These are phyloP conservation scores for Drosophila histrio DNA, from an alignment of 2,888 invertebrate genomes.

Conservation along the genomic window DNA sequence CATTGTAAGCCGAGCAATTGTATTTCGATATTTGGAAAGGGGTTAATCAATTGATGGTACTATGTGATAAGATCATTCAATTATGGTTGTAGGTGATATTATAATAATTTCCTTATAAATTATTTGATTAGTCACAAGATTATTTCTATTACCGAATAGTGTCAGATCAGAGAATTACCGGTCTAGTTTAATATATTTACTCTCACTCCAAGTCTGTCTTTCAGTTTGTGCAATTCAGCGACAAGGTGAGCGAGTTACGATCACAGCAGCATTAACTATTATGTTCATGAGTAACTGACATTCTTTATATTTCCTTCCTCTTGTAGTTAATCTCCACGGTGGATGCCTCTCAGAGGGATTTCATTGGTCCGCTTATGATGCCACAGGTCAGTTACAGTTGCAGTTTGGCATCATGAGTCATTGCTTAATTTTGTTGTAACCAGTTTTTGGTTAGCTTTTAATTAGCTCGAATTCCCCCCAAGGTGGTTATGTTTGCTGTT, in stretches of 20 bases:
- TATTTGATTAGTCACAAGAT: too few relatives aligned
- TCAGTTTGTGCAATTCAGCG: constrained; percentile 64
- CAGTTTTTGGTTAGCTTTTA: constrained; percentile 40
- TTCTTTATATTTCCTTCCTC: neutral
- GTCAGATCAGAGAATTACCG: constrained; percentile 7
- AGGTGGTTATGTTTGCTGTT: constrained; percentile 50
- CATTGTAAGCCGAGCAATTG: neutral
- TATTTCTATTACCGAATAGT: too few relatives aligned
- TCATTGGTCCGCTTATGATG: constrained; percentile 84
- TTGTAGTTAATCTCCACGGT: too few relatives aligned
- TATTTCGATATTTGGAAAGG: neutral
- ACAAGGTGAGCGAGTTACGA: constrained; percentile 63
- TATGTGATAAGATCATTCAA: constrained; percentile 63
- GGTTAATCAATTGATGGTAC: constrained; percentile 32
- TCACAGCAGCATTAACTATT: neutral
- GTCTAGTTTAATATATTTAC: constrained; percentile 44
- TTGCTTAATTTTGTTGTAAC: constrained; percentile 35
- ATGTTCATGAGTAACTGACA: neutral
- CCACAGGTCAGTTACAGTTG: constrained; percentile 79
- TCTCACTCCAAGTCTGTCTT: constrained; percentile 67
- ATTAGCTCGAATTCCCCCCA: constrained; percentile 29
- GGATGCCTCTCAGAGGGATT: constrained; percentile 84
- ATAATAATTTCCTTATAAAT: too few relatives aligned
- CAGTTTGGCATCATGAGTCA: constrained; percentile 36
- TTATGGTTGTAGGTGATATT: neutral